Evolutionary conservation across 2,797 vertebrate species (phyloP).

Genomic region (Gila robusta): DNA sequence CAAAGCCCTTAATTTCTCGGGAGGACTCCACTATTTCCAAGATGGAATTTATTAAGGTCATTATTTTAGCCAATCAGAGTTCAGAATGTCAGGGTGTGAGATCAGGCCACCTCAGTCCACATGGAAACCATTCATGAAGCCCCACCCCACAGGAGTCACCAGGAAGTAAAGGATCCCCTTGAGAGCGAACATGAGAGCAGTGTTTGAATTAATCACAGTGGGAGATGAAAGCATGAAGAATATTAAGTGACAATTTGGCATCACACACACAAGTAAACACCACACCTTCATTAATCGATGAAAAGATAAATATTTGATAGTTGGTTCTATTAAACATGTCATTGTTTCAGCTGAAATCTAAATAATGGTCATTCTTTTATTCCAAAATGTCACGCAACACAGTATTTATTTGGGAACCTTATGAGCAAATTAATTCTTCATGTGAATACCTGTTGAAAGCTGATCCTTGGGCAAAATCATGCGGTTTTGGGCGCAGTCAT

Average conservation of each 20-base stretch:
- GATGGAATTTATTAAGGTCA: slow-evolving; percentile 49
- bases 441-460: not conserved
- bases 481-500: not conserved
- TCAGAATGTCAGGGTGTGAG: slow-evolving; percentile 19
- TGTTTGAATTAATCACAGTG: not conserved
- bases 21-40: slow-evolving; percentile 9
- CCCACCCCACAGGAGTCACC: slow-evolving; percentile 28
- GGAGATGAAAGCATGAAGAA: not conserved
- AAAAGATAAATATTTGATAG: not conserved
- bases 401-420: not conserved
- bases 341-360: slow-evolving; percentile 1
- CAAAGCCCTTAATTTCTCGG: slow-evolving; percentile 30
- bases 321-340: not conserved
- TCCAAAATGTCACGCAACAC: not conserved
- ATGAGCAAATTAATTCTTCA: not conserved
- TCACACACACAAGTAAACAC: not conserved
- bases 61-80: slow-evolving; percentile 56
- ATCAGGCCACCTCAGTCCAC: slow-evolving; percentile 64
- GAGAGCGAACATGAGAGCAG: slow-evolving; percentile 8
- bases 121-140: slow-evolving; percentile 43
- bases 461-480: not conserved
- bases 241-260: slow-evolving; percentile 13
- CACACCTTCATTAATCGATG: slow-evolving; percentile 12
- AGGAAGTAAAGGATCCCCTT: slow-evolving; percentile 30
- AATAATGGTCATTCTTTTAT: not conserved